These are phyloP conservation scores for Moxostoma hubbsi DNA, from an alignment of 2,797 vertebrate species.

Conservation along the genomic window DNA sequence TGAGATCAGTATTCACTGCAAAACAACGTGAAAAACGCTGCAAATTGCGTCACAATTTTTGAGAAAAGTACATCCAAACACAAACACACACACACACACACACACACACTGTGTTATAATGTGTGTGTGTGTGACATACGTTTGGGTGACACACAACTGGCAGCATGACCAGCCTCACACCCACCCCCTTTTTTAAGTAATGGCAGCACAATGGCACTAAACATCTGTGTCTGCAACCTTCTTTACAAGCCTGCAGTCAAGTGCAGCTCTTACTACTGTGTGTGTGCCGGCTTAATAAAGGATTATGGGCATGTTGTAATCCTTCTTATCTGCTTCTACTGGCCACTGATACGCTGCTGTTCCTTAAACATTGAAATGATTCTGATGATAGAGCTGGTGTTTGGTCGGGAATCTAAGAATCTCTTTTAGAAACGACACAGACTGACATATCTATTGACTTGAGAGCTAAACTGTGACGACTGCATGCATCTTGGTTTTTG, in stretches of 20 bases:
- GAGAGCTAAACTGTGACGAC: too few species aligned
- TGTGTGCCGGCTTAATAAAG: constrained; percentile 76
- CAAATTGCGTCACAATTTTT: too few species aligned
- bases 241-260: constrained; percentile 68
- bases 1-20: too few species aligned
- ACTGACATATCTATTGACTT: too few species aligned
- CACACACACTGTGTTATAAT: constrained; percentile 52
- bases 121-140: constrained; percentile 66
- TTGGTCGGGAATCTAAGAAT: too few species aligned
- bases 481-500: too few species aligned
- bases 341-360: constrained; percentile 69
- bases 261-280: constrained; percentile 50
- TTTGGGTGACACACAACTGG: constrained; percentile 63
- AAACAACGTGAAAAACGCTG: too few species aligned
- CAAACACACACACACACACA: too few species aligned
- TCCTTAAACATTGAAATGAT: too few species aligned
- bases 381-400: too few species aligned
- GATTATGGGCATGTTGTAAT: constrained; percentile 76
- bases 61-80: too few species aligned
- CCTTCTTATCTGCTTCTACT: constrained; percentile 76
- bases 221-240: constrained; percentile 70
- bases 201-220: constrained; percentile 67
- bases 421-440: too few species aligned
- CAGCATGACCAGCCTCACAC: neutral
- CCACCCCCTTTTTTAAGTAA: constrained; percentile 63